phyloP scores from a whole-genome alignment of 2,888 invertebrate genomes.

The Aphodius granarius region DNA sequence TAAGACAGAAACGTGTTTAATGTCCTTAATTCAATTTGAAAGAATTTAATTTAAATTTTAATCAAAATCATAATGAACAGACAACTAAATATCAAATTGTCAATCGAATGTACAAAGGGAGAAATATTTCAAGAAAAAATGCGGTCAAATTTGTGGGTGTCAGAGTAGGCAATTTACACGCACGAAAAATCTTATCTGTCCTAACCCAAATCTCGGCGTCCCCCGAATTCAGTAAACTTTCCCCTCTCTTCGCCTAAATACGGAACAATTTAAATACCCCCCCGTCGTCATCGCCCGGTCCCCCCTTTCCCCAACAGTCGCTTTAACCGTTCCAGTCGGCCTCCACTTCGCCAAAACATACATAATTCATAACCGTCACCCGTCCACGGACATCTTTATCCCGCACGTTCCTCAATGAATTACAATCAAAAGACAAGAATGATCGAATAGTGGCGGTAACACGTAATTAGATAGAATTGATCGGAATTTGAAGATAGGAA shows the following conservation, averaged over 20 bases:
- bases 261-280: not conserved
- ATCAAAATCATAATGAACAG: too few relatives aligned
- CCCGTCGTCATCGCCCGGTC: not conserved
- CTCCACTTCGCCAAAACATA: not conserved
- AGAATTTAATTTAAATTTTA: too few relatives aligned
- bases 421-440: not conserved
- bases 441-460: too few relatives aligned
- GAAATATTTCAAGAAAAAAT: not conserved
- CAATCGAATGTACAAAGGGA: not conserved
- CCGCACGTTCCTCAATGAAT: not conserved
- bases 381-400: slow-evolving; percentile 8
- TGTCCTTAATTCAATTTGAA: too few relatives aligned
- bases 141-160: not conserved
- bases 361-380: slow-evolving; percentile 13
- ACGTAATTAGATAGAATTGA: not conserved
- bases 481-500: not conserved
- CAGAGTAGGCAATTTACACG: not conserved
- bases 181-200: not conserved
- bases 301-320: not conserved
- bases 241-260: not conserved
- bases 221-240: not conserved
- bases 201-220: not conserved
- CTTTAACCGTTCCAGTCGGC: not conserved
- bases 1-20: too few relatives aligned
- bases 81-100: not conserved